phyloP scores from a whole-genome alignment of 2,113 vertebrate genomes.

The Larimichthys polyactis region DNA sequence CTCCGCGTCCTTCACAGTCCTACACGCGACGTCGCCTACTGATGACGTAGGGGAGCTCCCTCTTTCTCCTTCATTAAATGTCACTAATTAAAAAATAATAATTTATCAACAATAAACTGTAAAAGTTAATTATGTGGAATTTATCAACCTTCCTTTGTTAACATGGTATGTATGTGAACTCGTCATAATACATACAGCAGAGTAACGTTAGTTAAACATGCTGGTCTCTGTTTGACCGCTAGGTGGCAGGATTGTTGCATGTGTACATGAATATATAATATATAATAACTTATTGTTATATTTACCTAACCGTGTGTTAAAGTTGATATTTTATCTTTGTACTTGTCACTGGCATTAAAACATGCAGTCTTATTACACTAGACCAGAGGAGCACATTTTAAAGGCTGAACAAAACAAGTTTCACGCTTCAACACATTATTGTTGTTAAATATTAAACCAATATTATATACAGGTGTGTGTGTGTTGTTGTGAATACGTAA shows the following conservation, averaged over 20 bases:
- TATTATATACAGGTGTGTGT: background rate
- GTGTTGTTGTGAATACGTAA: too few relatives aligned
- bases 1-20: constrained; percentile 65
- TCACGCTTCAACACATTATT: too few relatives aligned
- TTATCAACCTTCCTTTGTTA: background rate
- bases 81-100: too few relatives aligned
- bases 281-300: background rate
- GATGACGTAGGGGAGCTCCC: constrained; percentile 46
- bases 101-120: too few relatives aligned
- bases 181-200: too few relatives aligned
- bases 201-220: too few relatives aligned
- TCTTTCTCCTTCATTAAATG: background rate
- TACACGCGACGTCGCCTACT: constrained; percentile 58
- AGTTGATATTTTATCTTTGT: background rate
- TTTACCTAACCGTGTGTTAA: background rate
- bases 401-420: background rate
- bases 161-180: background rate
- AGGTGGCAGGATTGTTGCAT: background rate
- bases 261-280: background rate
- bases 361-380: background rate
- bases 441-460: background rate
- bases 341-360: too few relatives aligned
- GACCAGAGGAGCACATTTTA: background rate
- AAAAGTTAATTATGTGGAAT: too few relatives aligned
- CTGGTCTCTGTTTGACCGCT: background rate